A percentile compares a stretch with the other conserved stretches of the same genome.
Evolutionary conservation across 2,888 invertebrate species (phyloP).

Genomic region (Diarsia dahlii): DNA sequence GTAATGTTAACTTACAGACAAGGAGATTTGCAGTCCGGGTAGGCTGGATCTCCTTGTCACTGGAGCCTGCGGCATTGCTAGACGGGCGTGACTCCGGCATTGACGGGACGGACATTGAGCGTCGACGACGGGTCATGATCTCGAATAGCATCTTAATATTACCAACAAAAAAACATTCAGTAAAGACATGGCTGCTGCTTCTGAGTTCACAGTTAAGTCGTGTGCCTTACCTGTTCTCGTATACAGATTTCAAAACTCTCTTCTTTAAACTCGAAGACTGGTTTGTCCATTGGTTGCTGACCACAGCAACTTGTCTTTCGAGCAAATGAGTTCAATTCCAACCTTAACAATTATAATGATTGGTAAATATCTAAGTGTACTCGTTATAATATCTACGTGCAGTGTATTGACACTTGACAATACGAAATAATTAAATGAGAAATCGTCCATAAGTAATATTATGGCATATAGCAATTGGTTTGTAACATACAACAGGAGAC

Average conservation of each 20-base stretch:
- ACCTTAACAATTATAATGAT: slow-evolving; percentile 6
- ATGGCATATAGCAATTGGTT: too few species aligned
- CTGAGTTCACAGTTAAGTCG: not conserved
- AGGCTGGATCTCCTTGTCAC: not conserved
- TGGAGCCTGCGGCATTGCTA: accelerated
- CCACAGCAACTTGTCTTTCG: slow-evolving; percentile 7
- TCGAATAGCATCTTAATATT: slow-evolving; percentile 17
- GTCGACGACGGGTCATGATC: not conserved
- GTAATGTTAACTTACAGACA: slow-evolving; percentile 19
- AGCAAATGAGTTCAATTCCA: not conserved
- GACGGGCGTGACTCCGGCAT: not conserved
- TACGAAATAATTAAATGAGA: not conserved
- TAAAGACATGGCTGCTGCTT: not conserved
- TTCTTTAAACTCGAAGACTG: not conserved
- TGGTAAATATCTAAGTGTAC: not conserved
- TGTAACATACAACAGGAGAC: too few species aligned
- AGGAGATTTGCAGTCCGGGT: not conserved
- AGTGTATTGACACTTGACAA: not conserved
- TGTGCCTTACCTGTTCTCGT: slow-evolving; percentile 27
- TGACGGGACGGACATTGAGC: slow-evolving; percentile 17
- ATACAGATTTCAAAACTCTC: not conserved
- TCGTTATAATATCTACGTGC: not conserved
- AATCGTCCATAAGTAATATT: not conserved
- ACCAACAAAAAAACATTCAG: slow-evolving; percentile 20
- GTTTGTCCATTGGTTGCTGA: not conserved